Conservation (phyloP, 30 jellyfish, hydroid and myxozoan genomes). For the Cassiopea andromeda region DNA sequence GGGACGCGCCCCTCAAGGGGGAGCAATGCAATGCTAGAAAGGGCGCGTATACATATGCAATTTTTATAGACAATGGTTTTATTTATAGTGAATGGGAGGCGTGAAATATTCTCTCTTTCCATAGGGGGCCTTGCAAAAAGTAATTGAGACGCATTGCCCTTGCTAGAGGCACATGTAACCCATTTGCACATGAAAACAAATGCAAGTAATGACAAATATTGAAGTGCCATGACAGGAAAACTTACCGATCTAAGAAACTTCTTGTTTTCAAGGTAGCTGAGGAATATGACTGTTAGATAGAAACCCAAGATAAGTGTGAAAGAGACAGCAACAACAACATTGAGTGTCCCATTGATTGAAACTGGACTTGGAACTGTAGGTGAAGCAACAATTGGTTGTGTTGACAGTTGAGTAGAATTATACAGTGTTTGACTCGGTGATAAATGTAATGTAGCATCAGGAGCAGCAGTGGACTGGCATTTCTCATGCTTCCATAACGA, state of each 20-base stretch:
- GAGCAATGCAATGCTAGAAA: too few relatives aligned
- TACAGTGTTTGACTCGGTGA: neutral
- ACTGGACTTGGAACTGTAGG: conserved; percentile 4
- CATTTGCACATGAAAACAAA: too few relatives aligned
- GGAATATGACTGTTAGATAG: conserved; percentile 19
- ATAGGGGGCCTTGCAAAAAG: too few relatives aligned
- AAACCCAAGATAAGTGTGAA: conserved; percentile 27
- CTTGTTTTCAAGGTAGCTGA: conserved; percentile 51
- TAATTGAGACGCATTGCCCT: too few relatives aligned
- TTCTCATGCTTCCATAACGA: neutral
- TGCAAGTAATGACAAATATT: too few relatives aligned
- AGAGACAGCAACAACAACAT: conserved; percentile 45
- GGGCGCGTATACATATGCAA: too few relatives aligned
- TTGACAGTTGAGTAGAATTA: neutral
- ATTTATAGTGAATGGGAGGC: too few relatives aligned
- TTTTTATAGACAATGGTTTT: too few relatives aligned
- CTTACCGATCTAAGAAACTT: conserved; percentile 49
- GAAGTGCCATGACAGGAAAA: neutral
- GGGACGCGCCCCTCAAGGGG: too few relatives aligned
- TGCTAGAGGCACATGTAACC: too few relatives aligned
- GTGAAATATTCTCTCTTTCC: too few relatives aligned
- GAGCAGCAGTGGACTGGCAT: neutral
- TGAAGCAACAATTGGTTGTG: neutral
- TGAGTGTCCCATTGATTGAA: conserved; percentile 16
- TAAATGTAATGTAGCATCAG: neutral